Percentiles rank a stretch among this genome's conserved stretches.
phyloP scores from a whole-genome alignment of 2,113 vertebrate species.

The Aptenodytes patagonicus region DNA sequence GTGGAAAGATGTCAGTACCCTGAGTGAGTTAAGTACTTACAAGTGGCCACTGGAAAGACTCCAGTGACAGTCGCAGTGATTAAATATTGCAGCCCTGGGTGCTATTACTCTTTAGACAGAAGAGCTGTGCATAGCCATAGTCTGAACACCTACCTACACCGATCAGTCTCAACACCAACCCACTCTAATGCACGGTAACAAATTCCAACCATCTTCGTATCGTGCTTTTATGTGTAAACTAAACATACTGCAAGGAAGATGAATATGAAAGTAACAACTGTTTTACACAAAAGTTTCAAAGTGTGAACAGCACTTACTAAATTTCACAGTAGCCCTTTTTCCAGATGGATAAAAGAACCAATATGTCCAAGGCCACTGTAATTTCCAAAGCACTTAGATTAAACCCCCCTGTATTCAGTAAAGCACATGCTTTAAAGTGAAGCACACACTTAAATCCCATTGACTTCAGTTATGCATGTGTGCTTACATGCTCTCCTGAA shows the following conservation, averaged over 20 bases:
- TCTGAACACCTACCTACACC: neutral
- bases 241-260: neutral
- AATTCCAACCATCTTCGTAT: neutral
- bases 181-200: neutral
- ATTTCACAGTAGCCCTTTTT: conserved; percentile 28
- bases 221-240: neutral
- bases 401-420: conserved; percentile 17
- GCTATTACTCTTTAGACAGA: neutral
- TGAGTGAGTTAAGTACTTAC: neutral
- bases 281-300: neutral
- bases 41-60: neutral
- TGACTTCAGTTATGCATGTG: conserved; percentile 40
- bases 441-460: conserved; percentile 51
- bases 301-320: neutral
- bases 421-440: conserved; percentile 53
- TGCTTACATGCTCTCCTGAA: conserved; percentile 35
- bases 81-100: neutral
- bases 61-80: neutral
- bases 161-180: neutral
- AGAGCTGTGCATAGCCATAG: neutral
- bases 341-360: conserved; percentile 27
- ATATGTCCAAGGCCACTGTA: conserved; percentile 28
- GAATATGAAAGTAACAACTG: neutral
- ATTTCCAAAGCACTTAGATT: conserved; percentile 40
- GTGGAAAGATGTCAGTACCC: neutral